Evolutionary conservation across 2,113 vertebrate species (phyloP).

Genomic region (Aepyceros melampus): DNA sequence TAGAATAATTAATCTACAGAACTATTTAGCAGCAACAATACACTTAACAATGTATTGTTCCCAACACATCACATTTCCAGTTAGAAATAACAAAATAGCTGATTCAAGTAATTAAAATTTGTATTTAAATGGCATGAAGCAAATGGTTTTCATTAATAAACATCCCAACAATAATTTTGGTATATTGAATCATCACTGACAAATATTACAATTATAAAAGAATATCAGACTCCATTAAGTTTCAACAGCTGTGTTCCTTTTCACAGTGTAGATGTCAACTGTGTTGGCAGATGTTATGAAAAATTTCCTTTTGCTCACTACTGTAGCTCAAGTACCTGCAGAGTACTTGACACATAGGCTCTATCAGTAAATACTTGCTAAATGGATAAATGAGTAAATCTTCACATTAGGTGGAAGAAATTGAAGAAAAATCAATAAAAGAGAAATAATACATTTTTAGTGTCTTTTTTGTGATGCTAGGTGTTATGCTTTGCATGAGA

Average conservation of each 20-base stretch:
- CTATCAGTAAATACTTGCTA: background rate
- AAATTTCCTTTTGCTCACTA: background rate
- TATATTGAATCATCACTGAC: background rate
- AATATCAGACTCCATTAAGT: background rate
- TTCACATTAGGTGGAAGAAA: background rate
- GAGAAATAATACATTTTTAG: background rate
- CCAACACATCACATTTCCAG: background rate
- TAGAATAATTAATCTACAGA: conserved; percentile 9
- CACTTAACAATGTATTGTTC: background rate
- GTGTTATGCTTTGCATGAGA: background rate
- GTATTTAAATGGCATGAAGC: background rate
- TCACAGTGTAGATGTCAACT: background rate
- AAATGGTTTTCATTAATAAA: background rate
- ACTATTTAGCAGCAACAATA: background rate
- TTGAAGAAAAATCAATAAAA: background rate
- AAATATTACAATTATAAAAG: background rate
- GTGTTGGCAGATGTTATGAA: background rate
- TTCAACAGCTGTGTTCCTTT: background rate
- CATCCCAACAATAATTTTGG: background rate
- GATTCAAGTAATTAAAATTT: background rate
- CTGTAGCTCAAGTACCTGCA: background rate
- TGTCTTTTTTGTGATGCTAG: background rate
- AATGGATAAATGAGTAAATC: background rate
- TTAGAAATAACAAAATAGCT: background rate
- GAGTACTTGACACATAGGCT: background rate